A percentile compares a stretch with the other conserved stretches of the same genome.
Evolutionary conservation across 2,797 vertebrate genomes (phyloP).

Genomic region (Natrix natrix): DNA sequence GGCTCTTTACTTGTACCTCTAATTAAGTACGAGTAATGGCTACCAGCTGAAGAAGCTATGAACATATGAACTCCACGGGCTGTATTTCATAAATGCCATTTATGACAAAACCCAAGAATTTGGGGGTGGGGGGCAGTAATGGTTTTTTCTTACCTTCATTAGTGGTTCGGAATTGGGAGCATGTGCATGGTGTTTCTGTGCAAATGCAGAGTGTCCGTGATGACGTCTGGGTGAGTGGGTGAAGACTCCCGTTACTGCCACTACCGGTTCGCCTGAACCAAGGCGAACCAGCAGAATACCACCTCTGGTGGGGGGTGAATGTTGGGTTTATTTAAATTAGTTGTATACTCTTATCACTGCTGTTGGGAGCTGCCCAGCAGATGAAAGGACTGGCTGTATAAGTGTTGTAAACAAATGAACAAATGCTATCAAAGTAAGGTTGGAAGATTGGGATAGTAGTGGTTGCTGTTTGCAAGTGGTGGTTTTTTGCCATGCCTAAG

Average conservation of each 20-base stretch:
- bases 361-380: not conserved
- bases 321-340: no score
- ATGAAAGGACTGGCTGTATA: not conserved
- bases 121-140: no score
- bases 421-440: not conserved
- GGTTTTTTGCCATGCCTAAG: not conserved
- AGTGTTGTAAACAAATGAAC: not conserved
- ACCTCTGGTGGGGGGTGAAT: not conserved
- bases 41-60: not conserved
- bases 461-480: not conserved
- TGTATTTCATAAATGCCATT: not conserved
- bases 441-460: not conserved
- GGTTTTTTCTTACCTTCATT: no score
- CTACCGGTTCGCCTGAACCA: no score
- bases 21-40: not conserved
- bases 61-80: no score
- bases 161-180: no score
- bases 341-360: not conserved
- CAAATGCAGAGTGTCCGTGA: no score
- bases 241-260: no score
- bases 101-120: not conserved
- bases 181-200: no score
- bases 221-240: no score
- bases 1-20: not conserved
- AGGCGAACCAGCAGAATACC: no score